Evolutionary conservation across 2,888 invertebrate genomes (phyloP).

Genomic region (Incurvaria masculella): DNA sequence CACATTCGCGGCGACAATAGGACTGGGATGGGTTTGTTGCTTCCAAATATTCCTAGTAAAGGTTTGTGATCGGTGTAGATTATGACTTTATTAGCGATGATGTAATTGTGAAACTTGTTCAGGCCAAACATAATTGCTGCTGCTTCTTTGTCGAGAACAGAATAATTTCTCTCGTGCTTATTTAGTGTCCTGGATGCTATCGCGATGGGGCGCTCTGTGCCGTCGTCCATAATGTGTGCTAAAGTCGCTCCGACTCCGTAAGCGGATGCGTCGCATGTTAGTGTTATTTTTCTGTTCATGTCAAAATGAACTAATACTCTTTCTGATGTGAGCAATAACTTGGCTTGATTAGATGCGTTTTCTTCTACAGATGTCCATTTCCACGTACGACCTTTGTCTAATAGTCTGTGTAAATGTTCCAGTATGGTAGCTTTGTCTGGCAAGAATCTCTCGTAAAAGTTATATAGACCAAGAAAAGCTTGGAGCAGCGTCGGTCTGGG

Average conservation of each 20-base stretch:
- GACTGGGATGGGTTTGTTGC: constrained; percentile 12
- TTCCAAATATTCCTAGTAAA: constrained; percentile 6
- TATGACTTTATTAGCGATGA: constrained; percentile 9
- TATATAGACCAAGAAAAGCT: constrained; percentile 18
- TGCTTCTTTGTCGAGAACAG: constrained; percentile 16
- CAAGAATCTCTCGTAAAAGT: constrained; percentile 19
- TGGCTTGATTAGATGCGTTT: constrained; percentile 10
- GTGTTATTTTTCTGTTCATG: constrained; percentile 8
- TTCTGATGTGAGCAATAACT: constrained; percentile 4
- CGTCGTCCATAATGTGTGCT: constrained; percentile 11
- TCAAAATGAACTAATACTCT: constrained; percentile 15
- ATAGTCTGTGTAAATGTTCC: constrained; percentile 13
- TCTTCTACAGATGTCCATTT: constrained; percentile 11
- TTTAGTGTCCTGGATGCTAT: constrained; percentile 14
- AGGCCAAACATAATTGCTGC: constrained; percentile 16
- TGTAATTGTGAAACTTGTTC: constrained; percentile 13
- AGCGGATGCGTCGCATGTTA: constrained; percentile 16
- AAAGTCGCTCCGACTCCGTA: constrained; percentile 15
- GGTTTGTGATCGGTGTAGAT: constrained; percentile 16
- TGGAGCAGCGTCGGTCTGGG: constrained; percentile 12
- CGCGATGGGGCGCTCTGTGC: constrained; percentile 13
- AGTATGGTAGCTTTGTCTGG: constrained; percentile 16
- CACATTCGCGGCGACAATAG: constrained; percentile 15
- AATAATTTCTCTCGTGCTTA: constrained; percentile 11
- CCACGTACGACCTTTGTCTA: constrained; percentile 2